Conservation (phyloP, 2,797 vertebrate species). For the Gymnothorax reevesii region DNA sequence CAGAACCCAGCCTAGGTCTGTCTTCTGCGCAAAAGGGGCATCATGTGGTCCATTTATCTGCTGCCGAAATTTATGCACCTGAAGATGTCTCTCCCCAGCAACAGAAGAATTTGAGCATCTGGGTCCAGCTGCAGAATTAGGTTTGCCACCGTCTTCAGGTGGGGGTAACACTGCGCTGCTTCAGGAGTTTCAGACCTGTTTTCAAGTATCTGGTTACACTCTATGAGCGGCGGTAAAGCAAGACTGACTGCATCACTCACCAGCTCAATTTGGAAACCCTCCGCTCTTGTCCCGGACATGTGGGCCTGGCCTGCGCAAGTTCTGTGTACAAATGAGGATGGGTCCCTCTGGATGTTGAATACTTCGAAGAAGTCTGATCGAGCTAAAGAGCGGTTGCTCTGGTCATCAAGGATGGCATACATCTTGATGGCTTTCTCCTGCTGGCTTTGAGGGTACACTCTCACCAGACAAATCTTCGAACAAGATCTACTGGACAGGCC, state of each 20-base stretch:
- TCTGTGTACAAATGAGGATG: neutral
- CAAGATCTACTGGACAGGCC: neutral
- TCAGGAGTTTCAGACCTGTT: slow-evolving; percentile 12
- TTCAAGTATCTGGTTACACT: neutral
- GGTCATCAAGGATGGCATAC: neutral
- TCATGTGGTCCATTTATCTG: slow-evolving; percentile 23
- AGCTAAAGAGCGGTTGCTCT: slow-evolving; percentile 11
- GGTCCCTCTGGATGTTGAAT: neutral
- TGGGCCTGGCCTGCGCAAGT: neutral
- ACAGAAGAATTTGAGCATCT: slow-evolving; percentile 22
- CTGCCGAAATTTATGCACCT: slow-evolving; percentile 27
- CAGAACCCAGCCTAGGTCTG: too few species aligned
- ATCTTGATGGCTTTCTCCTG: neutral
- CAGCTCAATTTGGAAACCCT: neutral
- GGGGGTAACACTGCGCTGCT: slow-evolving; percentile 4
- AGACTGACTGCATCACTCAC: neutral
- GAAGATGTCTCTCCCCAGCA: slow-evolving; percentile 20
- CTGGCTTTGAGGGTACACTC: neutral
- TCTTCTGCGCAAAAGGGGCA: slow-evolving; percentile 22
- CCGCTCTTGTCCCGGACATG: neutral
- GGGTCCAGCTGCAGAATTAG: slow-evolving; percentile 27
- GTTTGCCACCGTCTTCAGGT: neutral
- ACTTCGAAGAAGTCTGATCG: slow-evolving; percentile 16
- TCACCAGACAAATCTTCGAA: slow-evolving; percentile 12
- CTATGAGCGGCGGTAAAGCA: neutral